Evolutionary conservation across 2,888 invertebrate species (phyloP).

Genomic region (Nebria salina): DNA sequence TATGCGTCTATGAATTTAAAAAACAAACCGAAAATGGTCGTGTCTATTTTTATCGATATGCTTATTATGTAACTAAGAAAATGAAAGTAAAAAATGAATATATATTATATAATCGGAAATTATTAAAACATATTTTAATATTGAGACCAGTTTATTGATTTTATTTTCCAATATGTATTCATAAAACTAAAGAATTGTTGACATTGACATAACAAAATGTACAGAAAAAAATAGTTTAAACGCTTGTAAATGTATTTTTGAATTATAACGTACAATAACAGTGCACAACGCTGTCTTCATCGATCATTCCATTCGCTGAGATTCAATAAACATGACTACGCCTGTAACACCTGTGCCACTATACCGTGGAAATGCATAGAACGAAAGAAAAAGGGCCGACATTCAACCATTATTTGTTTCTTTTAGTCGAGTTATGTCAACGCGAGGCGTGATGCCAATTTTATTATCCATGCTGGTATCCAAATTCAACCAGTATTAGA

Average conservation of each 20-base stretch:
- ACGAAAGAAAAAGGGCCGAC: not conserved
- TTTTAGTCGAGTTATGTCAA: slow-evolving; percentile 40
- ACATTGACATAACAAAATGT: not conserved
- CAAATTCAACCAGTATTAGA: not conserved
- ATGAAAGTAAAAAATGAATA: no score
- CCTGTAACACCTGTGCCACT: slow-evolving; percentile 28
- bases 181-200: not conserved
- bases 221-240: not conserved
- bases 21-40: no score
- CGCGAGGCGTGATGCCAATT: slow-evolving; percentile 20
- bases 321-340: slow-evolving; percentile 45
- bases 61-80: no score
- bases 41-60: no score
- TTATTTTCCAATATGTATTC: not conserved
- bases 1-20: no score
- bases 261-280: slow-evolving; percentile 45
- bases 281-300: slow-evolving; percentile 40
- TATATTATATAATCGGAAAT: no score
- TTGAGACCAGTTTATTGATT: no score
- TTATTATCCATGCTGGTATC: slow-evolving; percentile 27
- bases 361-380: not conserved
- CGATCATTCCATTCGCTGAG: slow-evolving; percentile 36
- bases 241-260: slow-evolving; percentile 24
- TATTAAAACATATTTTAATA: no score
- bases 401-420: slow-evolving; percentile 28